Evolutionary conservation across 2,113 vertebrate genomes (phyloP).

Genomic region (Clupea harengus): DNA sequence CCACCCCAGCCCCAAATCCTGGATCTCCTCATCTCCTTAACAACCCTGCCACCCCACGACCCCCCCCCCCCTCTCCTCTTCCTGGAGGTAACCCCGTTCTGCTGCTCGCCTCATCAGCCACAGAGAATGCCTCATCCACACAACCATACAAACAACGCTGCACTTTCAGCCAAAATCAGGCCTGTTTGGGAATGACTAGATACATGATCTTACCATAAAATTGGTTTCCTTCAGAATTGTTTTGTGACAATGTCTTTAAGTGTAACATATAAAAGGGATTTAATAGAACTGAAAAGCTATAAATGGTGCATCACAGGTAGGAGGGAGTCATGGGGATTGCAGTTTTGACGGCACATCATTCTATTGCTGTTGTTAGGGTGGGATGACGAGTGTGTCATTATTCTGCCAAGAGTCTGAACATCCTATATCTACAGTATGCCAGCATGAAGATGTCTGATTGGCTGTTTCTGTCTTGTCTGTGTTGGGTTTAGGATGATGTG

Average conservation of each 20-base stretch:
- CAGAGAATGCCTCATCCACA: not conserved
- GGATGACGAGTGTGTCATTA: not conserved
- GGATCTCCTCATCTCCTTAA: slow-evolving; percentile 19
- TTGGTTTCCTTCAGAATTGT: not conserved
- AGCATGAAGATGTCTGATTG: not conserved
- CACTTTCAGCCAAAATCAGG: not conserved
- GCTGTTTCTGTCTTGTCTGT: not conserved
- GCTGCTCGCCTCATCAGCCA: not conserved
- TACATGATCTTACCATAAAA: not conserved
- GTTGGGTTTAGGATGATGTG: not conserved
- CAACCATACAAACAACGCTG: not conserved
- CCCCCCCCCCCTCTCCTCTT: not conserved
- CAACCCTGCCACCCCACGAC: not conserved
- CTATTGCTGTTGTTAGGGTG: not conserved
- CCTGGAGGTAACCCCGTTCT: not conserved
- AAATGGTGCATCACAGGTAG: not conserved
- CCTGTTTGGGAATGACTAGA: not conserved
- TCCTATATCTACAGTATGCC: not conserved
- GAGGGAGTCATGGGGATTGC: not conserved
- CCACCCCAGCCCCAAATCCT: not conserved
- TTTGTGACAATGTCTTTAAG: not conserved
- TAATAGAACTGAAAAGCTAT: not conserved
- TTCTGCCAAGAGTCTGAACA: not conserved
- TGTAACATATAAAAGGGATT: not conserved
- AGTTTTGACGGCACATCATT: not conserved